Percentiles rank a stretch among this genome's conserved stretches.
phyloP scores from a whole-genome alignment of 2,113 vertebrate species.

The Phrynocephalus versicolor region DNA sequence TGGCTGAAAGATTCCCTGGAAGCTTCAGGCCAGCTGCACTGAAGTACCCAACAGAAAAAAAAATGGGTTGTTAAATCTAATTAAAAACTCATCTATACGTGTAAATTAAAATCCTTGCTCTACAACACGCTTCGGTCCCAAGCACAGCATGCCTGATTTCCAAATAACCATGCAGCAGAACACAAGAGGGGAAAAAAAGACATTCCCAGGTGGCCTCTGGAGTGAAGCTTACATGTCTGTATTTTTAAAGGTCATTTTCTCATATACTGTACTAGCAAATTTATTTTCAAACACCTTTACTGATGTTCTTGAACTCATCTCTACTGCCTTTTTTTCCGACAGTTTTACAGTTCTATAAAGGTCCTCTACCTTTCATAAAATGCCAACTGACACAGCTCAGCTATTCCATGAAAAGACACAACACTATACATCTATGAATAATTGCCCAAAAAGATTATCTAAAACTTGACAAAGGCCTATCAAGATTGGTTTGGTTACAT shows the following conservation, averaged over 20 bases:
- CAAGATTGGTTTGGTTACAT: neutral
- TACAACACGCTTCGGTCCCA: neutral
- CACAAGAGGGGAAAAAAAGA: neutral
- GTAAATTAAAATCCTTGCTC: neutral
- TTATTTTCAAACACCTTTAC: neutral
- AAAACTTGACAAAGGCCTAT: neutral
- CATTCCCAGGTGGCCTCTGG: no score
- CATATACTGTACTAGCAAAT: neutral
- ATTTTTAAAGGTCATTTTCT: neutral
- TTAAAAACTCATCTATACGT: neutral
- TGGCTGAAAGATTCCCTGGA: neutral
- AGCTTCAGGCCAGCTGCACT: no score
- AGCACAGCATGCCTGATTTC: neutral
- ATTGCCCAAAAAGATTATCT: neutral
- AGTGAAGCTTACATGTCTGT: neutral
- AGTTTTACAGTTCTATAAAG: neutral
- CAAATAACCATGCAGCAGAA: neutral
- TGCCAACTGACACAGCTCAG: neutral
- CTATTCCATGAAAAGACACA: neutral
- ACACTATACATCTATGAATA: neutral
- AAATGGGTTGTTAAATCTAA: neutral
- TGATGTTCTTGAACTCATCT: neutral
- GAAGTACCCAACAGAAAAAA: neutral
- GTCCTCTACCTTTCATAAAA: neutral
- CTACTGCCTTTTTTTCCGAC: neutral